These are phyloP conservation scores for Corydoras maculifer DNA, from an alignment of 2,113 vertebrate genomes.

Conservation along the genomic window DNA sequence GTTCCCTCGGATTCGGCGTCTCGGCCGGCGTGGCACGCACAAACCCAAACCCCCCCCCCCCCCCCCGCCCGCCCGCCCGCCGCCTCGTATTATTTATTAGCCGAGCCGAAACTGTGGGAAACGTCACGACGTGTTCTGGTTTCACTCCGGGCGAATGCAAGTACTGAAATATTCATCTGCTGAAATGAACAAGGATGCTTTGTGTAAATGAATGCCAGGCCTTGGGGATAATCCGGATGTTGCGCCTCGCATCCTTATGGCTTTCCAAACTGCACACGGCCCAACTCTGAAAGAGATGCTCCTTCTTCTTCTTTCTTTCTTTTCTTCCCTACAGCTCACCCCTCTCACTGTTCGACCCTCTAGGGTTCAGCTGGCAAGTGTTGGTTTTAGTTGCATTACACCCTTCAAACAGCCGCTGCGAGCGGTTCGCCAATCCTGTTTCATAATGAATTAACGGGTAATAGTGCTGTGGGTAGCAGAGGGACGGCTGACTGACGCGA, in stretches of 20 bases:
- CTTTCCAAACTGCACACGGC: not conserved
- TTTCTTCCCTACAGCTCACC: conserved; percentile 33
- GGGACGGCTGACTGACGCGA: conserved; percentile 21
- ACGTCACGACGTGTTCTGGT: not conserved
- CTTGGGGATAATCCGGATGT: conserved; percentile 15
- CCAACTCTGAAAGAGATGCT: not conserved
- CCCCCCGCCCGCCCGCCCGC: too few relatives aligned
- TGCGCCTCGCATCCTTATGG: not conserved
- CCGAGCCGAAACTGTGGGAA: conserved; percentile 13
- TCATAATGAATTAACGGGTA: conserved; percentile 39
- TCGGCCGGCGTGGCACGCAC: not conserved
- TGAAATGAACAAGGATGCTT: conserved; percentile 20
- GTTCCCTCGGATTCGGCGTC: not conserved
- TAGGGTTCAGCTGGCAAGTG: not conserved
- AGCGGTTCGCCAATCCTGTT: conserved; percentile 14
- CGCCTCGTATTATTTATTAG: conserved; percentile 14
- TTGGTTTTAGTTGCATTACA: conserved; percentile 15
- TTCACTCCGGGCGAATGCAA: conserved; percentile 15
- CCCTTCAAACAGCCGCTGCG: not conserved
- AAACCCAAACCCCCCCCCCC: too few relatives aligned
- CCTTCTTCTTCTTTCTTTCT: conserved; percentile 24
- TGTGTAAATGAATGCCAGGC: conserved; percentile 16
- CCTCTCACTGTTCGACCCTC: not conserved
- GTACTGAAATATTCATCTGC: conserved; percentile 31
- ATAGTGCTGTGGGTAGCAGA: not conserved